Evolutionary conservation across 2,113 vertebrate genomes (phyloP), one percentile per base, ranked within the genome.

Genomic region (Potamarius usumacintae): DNA sequence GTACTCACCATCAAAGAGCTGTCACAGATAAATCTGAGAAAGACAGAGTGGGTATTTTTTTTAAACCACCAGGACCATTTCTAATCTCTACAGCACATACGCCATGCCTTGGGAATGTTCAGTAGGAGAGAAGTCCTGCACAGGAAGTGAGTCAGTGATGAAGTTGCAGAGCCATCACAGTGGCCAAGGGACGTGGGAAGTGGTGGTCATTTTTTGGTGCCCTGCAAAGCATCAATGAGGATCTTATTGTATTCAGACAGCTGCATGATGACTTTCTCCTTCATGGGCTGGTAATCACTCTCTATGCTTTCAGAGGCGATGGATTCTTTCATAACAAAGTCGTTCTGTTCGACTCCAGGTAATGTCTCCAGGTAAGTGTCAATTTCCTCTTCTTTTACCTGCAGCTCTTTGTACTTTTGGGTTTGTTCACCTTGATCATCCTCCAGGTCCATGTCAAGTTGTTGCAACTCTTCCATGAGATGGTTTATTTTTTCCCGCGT

Each of bases 281-380:
- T 95, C 27, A 98, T 86, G 0, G 96, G 93, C 62, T 90, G 94
- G 86, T 96, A 99, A 95, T 99, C 96, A 86, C 97, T 99, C 90
- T 99, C 98, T 89, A 96, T 96, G 88, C 95, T 96, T 93, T 99
- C 99, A 5, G 97, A 96, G 87, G 97, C 96, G 87, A 99, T 99
- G 93, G 42, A 42, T 42, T 42, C 42, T 42, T 42, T 42, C 42
- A 42, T 42, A 42, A 42, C 42, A 42, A 42, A 42, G 42, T 42
- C 2, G 42, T 42, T 42, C 42, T 42, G 42, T 42, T 42, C 42
- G 42, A 42, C 42, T 42, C 42, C 42, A 42, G 42, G 42, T 42
- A 42, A 42, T 4, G 4, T 42, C 42, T 42, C 42, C 42, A 42
- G 42, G 42, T 42, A 42, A 42, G 42, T 88, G 83, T 99, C 96